Base-by-base conservation (phyloP, 2,888 invertebrate species). In the Sphaeridia pumilis region DNA sequence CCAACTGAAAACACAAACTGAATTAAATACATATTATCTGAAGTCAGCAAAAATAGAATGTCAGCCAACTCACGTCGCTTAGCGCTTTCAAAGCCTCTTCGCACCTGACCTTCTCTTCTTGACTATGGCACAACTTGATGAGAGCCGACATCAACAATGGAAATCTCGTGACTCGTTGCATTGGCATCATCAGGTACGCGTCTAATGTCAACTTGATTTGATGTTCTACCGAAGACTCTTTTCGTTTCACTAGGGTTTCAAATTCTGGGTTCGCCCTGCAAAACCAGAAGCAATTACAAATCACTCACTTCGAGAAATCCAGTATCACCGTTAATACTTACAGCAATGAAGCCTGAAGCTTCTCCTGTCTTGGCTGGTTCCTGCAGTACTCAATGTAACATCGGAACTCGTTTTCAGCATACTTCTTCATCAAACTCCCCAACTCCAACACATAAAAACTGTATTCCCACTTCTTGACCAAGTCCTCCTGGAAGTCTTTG, bases 1-100 rank as follows among this genome's bases (percentile, higher is more conserved):
- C 94, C 67, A 89, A 81, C 81, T 84, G 73, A n/a, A 67, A 34
- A 14, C 10, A 27, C 7, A 41, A 41, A n/a, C n/a, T n/a, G n/a
- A n/a, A n/a, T n/a, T n/a, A n/a, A n/a, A n/a, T n/a, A n/a, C n/a
- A n/a, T n/a, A n/a, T n/a, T n/a, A n/a, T n/a, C n/a, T n/a, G n/a
- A n/a, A n/a, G n/a, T n/a, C n/a, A n/a, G n/a, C n/a, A n/a, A n/a
- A n/a, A n/a, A n/a, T n/a, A n/a, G n/a, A n/a, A n/a, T n/a, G n/a
- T n/a, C n/a, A n/a, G n/a, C n/a, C n/a, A 31, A 31, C 31, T 31
- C 31, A 31, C 31, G 14, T 31, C 31, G 14, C 14, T 31, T 31
- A 31, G 14, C 7, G 14, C 31, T 31, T 14, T 31, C 31, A 31
- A 14, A 7, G 31, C 31, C 14, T 31, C 31, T 31, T 31, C 31